Conservation (phyloP, 2,113 vertebrate species). For the Triplophysa rosa region DNA sequence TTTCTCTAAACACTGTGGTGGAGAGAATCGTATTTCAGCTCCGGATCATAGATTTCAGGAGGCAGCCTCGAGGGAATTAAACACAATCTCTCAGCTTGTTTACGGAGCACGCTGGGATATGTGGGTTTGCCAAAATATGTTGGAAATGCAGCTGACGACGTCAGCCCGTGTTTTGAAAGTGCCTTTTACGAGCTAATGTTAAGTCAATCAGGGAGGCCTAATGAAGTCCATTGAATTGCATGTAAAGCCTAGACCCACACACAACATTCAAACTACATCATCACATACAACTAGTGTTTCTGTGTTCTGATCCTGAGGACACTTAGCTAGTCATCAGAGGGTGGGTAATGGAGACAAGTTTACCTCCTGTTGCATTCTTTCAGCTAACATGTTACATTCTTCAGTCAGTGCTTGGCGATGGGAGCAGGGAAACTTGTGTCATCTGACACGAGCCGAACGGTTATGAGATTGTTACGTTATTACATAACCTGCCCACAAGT, state of each 20-base stretch:
- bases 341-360: neutral
- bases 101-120: neutral
- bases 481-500: neutral
- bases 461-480: too few species aligned
- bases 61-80: neutral
- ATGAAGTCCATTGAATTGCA: neutral
- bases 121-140: slow-evolving; percentile 38
- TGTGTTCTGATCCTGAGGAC: slow-evolving; percentile 1
- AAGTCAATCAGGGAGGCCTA: slow-evolving; percentile 5
- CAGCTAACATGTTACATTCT: too few species aligned
- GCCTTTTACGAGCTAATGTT: slow-evolving; percentile 5
- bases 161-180: neutral
- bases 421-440: too few species aligned
- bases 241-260: slow-evolving; percentile 1
- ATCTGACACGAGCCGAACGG: too few species aligned
- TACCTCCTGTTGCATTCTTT: too few species aligned
- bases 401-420: too few species aligned
- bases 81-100: neutral
- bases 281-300: neutral
- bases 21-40: neutral
- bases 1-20: neutral
- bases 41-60: neutral
- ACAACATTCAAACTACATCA: neutral
- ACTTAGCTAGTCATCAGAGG: neutral
- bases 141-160: neutral